Evolutionary conservation across 2,113 vertebrate genomes (phyloP).

Genomic region (Elgaria multicarinata): DNA sequence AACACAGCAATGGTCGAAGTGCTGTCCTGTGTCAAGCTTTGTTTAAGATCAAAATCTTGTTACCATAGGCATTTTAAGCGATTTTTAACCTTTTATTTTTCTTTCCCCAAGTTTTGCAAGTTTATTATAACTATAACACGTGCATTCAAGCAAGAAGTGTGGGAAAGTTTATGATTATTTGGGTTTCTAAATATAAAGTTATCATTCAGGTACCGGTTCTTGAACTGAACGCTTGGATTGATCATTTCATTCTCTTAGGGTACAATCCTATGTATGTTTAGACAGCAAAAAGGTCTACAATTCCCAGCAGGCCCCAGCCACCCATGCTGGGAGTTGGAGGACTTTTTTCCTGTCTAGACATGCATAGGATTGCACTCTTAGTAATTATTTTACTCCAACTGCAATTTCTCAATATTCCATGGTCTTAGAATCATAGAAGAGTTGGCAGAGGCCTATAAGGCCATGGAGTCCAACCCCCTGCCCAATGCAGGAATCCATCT

Average conservation of each 20-base stretch:
- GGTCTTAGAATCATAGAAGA: too few relatives aligned
- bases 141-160: background rate
- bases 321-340: too few relatives aligned
- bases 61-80: background rate
- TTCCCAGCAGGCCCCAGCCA: too few relatives aligned
- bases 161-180: background rate
- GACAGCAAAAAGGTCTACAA: too few relatives aligned
- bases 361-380: too few relatives aligned
- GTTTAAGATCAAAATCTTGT: slow-evolving; percentile 4
- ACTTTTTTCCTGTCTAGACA: too few relatives aligned
- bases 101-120: background rate
- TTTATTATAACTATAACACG: slow-evolving; percentile 16
- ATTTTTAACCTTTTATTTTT: background rate
- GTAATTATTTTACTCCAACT: too few relatives aligned
- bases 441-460: too few relatives aligned
- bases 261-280: too few relatives aligned
- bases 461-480: too few relatives aligned
- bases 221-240: background rate
- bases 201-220: background rate
- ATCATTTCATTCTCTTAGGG: slow-evolving; percentile 1
- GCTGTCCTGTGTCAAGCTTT: background rate
- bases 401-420: too few relatives aligned
- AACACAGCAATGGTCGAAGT: slow-evolving; percentile 27
- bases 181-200: slow-evolving; percentile 7
- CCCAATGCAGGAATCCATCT: too few relatives aligned